phyloP scores from a whole-genome alignment of 2,888 invertebrate species.

The Lepetodrilus schrolli region DNA sequence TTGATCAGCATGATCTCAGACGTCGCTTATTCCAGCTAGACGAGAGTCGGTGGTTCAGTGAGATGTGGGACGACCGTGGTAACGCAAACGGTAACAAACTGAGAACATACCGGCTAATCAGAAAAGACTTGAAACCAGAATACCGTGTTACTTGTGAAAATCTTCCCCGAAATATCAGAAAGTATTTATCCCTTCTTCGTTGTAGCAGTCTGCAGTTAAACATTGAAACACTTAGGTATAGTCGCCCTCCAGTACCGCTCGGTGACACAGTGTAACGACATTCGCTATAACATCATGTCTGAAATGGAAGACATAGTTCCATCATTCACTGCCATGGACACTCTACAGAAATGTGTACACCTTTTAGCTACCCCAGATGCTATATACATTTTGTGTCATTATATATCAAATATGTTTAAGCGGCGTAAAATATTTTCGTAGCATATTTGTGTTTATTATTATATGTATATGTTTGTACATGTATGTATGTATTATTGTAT shows the following conservation, averaged over 20 bases:
- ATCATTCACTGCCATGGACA: too few species aligned
- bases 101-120: background rate
- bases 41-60: background rate
- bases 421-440: too few species aligned
- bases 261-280: background rate
- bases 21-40: background rate
- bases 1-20: background rate
- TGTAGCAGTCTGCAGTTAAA: constrained; percentile 1
- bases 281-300: too few species aligned
- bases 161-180: background rate
- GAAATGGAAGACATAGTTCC: too few species aligned
- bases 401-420: too few species aligned
- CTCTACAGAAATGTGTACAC: too few species aligned
- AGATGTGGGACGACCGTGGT: background rate
- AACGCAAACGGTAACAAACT: background rate
- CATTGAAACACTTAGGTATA: background rate
- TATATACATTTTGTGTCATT: too few species aligned
- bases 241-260: background rate
- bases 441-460: too few species aligned
- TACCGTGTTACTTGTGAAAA: background rate
- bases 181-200: background rate
- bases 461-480: too few species aligned
- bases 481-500: too few species aligned
- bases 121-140: constrained; percentile 6
- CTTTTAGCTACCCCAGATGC: too few species aligned